phyloP scores from a whole-genome alignment of 1,140 invertebrate species.

The Caenorhabditis briggsae region DNA sequence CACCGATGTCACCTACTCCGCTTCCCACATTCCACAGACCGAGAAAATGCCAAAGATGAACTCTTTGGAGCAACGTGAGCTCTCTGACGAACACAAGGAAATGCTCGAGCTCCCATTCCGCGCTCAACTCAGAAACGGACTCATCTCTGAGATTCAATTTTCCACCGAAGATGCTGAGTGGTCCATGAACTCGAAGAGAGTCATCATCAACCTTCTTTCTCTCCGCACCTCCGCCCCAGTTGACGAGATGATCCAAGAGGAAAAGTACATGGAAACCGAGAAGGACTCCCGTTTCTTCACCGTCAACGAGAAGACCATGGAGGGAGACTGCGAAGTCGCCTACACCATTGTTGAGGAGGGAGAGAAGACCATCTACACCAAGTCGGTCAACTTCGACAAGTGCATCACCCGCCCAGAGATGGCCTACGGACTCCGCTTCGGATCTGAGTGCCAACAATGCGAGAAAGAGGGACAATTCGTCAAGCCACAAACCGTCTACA shows the following conservation, averaged over 20 bases:
- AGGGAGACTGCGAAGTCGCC: slow-evolving; percentile 69
- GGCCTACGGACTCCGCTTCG: slow-evolving; percentile 66
- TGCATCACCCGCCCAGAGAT: slow-evolving; percentile 71
- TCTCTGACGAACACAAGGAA: slow-evolving; percentile 41
- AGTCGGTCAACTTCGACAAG: slow-evolving; percentile 73
- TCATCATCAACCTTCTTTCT: slow-evolving; percentile 74
- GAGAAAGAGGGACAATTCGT: slow-evolving; percentile 52
- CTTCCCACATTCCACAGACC: slow-evolving; percentile 41
- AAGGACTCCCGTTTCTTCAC: slow-evolving; percentile 53
- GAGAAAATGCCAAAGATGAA: slow-evolving; percentile 52
- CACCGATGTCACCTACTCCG: slow-evolving; percentile 35
- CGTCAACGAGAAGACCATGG: slow-evolving; percentile 68
- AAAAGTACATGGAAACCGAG: neutral
- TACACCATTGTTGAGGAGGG: slow-evolving; percentile 65
- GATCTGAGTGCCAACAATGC: slow-evolving; percentile 58
- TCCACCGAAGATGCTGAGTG: slow-evolving; percentile 71
- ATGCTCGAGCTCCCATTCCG: slow-evolving; percentile 59
- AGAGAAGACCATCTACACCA: slow-evolving; percentile 68
- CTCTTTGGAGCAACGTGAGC: slow-evolving; percentile 22
- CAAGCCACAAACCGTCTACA: slow-evolving; percentile 55
- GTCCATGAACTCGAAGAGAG: slow-evolving; percentile 77
- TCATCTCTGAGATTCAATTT: slow-evolving; percentile 62
- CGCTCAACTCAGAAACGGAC: slow-evolving; percentile 45
- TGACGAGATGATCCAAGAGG: neutral
- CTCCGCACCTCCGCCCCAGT: slow-evolving; percentile 76